Conservation (phyloP, 2,888 invertebrate species). For the Melipona beecheii region DNA sequence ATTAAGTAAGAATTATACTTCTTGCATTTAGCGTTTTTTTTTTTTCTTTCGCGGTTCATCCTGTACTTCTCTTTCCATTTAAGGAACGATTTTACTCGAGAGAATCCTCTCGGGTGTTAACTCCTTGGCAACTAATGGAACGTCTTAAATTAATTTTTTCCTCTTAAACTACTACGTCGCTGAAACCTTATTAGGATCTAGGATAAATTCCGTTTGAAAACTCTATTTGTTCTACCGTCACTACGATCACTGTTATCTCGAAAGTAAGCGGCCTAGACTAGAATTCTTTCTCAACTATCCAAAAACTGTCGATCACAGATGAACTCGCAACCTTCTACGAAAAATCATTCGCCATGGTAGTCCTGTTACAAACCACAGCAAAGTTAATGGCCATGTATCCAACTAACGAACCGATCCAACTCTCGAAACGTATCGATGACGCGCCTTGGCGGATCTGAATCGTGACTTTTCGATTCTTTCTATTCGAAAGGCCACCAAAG, state of each 20-base stretch:
- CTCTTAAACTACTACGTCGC: rapidly evolving
- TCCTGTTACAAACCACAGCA: no score
- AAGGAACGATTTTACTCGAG: background rate
- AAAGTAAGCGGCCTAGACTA: no score
- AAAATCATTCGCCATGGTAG: no score
- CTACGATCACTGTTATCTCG: background rate
- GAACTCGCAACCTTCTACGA: no score
- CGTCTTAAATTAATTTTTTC: no score
- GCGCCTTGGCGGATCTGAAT: slow-evolving; percentile 53
- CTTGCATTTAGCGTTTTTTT: background rate
- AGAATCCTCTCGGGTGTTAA: background rate
- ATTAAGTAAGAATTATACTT: background rate
- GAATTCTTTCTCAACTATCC: no score
- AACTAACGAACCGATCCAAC: slow-evolving; percentile 36
- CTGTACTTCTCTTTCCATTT: background rate
- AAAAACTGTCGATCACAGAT: no score
- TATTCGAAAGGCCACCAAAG: slow-evolving; percentile 19
- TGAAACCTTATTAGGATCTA: background rate
- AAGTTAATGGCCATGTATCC: background rate
- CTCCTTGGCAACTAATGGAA: background rate
- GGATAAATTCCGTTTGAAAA: no score
- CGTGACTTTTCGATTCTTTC: slow-evolving; percentile 42
- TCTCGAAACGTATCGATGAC: slow-evolving; percentile 19
- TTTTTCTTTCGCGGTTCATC: background rate
- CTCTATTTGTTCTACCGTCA: no score